phyloP scores from a whole-genome alignment of 1,140 invertebrate genomes.

The Drosophila watanabei region DNA sequence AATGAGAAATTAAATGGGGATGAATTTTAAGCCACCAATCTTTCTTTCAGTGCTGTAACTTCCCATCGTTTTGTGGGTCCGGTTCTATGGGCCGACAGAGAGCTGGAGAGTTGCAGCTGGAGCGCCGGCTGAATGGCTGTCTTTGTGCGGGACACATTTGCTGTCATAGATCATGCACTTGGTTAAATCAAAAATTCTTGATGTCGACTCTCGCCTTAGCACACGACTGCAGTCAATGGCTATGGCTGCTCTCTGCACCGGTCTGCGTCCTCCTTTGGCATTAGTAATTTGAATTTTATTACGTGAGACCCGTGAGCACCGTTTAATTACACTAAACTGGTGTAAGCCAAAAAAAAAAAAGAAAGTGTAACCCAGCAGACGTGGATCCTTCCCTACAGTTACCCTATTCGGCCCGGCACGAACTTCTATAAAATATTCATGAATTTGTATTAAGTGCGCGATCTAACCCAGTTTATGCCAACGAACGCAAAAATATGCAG shows the following conservation, averaged over 20 bases:
- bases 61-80: constrained; percentile 20
- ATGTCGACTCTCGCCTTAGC: constrained; percentile 72
- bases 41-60: constrained; percentile 26
- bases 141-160: constrained; percentile 78
- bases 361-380: background rate
- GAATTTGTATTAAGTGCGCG: constrained; percentile 71
- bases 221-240: constrained; percentile 71
- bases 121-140: constrained; percentile 28
- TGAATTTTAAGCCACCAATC: no score
- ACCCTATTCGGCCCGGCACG: background rate
- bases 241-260: constrained; percentile 2
- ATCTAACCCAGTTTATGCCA: constrained; percentile 67
- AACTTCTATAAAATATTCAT: constrained; percentile 60
- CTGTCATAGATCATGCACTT: constrained; percentile 83
- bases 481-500: constrained; percentile 62
- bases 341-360: constrained; percentile 22
- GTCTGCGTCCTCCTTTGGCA: constrained; percentile 34
- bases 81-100: background rate
- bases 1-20: no score
- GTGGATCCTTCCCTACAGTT: no score
- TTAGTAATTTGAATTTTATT: constrained; percentile 51
- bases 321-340: constrained; percentile 68
- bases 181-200: constrained; percentile 81
- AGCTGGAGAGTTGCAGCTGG: constrained; percentile 7
- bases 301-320: constrained; percentile 43